Evolutionary conservation across 2,113 vertebrate genomes (phyloP), one percentile per base, ranked within the genome.

Genomic region (Grammomys surdaster): DNA sequence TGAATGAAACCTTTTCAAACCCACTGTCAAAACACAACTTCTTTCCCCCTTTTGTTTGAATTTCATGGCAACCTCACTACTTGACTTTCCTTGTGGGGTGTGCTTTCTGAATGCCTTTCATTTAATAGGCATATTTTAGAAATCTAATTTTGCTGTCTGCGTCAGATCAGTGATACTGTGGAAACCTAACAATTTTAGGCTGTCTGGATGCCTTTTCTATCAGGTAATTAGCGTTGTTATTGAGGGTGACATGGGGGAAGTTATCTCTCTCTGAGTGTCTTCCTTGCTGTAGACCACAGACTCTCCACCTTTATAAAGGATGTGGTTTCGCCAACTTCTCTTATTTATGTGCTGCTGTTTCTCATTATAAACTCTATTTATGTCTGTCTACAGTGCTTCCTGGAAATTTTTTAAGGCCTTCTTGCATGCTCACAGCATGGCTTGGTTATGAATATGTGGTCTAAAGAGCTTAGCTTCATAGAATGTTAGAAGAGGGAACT

Each of bases 81-180:
- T 97, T 65, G 89, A 95, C 94, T 90, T 97, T 70, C 73, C 58
- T 85, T 97, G 87, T 90, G 63, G 92, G 78, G 91, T 93, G 93
- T 97, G 96, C 97, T 97, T 96, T 85, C 94, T 46, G 80, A 95
- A 93, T 95, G 96, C 72, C 84, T 96, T 97, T 96, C 96, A 96
- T 77, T 96, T 95, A 97, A 97, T 90, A 98, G 97, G 78, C 95
- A 96, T 97, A 95, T 96, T 97, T 97, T 97, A 92, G 94, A 98
- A 97, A 97, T 97, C 96, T 96, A 97, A 97, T 98, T 98, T 97
- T 12, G 13, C 95, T 96, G 96, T 98, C 97, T 98, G 96, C 92
- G 51, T 94, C 96, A 97, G 92, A 97, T 96, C 90, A 90, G 69
- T 0, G 48, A 95, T 91, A 63, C 89, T 91, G 97, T 90, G 80